Conservation (phyloP, 2,888 invertebrate genomes). For the Lagria hirta region DNA sequence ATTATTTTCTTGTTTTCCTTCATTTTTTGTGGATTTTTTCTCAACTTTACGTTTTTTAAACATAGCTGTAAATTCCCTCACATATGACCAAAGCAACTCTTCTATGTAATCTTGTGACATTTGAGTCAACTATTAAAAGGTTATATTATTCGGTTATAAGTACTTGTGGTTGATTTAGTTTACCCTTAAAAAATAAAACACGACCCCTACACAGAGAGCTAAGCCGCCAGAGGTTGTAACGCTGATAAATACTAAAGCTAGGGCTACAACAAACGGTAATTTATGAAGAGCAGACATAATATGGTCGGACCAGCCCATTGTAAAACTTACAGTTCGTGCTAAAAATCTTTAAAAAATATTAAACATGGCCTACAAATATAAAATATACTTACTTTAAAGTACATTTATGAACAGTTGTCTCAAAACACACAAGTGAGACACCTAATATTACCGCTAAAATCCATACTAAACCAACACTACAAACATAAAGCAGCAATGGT, state of each 20-base stretch:
- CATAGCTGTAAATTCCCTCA: slow-evolving; percentile 44
- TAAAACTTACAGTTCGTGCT: slow-evolving; percentile 55
- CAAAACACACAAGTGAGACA: slow-evolving; percentile 64
- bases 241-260: slow-evolving; percentile 63
- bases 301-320: slow-evolving; percentile 61
- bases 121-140: slow-evolving; percentile 63
- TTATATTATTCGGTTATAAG: slow-evolving; percentile 2
- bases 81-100: slow-evolving; percentile 47
- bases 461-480: slow-evolving; percentile 63
- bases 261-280: slow-evolving; percentile 69
- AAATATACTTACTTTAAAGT: slow-evolving; percentile 60
- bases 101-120: slow-evolving; percentile 77
- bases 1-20: slow-evolving; percentile 25
- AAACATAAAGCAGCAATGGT: slow-evolving; percentile 64
- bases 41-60: slow-evolving; percentile 28
- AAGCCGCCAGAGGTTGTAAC: slow-evolving; percentile 74
- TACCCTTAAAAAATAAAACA: slow-evolving; percentile 72
- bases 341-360: slow-evolving; percentile 51
- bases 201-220: slow-evolving; percentile 64
- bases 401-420: slow-evolving; percentile 68
- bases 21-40: slow-evolving; percentile 8
- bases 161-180: slow-evolving; percentile 23
- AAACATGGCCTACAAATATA: not conserved
- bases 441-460: slow-evolving; percentile 59
- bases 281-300: slow-evolving; percentile 66